Conservation (phyloP, 37 sponge, comb jelly and placozoan genomes). For the Halichondria panicea region DNA sequence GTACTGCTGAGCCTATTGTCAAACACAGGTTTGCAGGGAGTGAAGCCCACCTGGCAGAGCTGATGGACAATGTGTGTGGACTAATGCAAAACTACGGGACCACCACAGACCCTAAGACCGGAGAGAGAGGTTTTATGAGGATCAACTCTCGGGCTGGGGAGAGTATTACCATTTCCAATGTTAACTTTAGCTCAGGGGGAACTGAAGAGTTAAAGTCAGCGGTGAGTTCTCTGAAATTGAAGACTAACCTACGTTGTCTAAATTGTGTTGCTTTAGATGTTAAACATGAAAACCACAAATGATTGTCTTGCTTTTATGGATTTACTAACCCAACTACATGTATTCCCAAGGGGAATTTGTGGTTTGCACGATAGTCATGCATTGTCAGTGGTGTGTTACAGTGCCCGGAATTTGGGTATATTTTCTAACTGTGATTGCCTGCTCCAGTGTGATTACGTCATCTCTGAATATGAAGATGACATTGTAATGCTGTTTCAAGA, state of each 20-base stretch:
- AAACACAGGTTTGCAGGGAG: slow-evolving; percentile 72
- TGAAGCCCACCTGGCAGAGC: slow-evolving; percentile 60
- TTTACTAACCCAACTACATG: too few species aligned
- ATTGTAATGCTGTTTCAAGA: slow-evolving; percentile 48
- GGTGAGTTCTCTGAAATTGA: slow-evolving; percentile 17
- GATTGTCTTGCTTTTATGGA: too few species aligned
- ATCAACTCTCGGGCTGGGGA: slow-evolving; percentile 67
- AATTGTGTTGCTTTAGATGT: too few species aligned
- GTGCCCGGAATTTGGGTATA: too few species aligned
- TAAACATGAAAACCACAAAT: too few species aligned
- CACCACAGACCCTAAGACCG: slow-evolving; percentile 59
- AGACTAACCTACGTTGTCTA: too few species aligned
- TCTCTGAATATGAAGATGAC: slow-evolving; percentile 73
- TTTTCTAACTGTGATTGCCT: not conserved
- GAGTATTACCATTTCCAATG: slow-evolving; percentile 61
- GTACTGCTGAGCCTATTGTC: too few species aligned
- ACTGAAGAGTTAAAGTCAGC: slow-evolving; percentile 47
- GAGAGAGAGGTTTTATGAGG: slow-evolving; percentile 60
- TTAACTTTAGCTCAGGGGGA: slow-evolving; percentile 53
- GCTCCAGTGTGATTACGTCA: slow-evolving; percentile 59
- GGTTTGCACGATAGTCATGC: too few species aligned
- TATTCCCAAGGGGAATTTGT: too few species aligned
- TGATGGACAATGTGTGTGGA: slow-evolving; percentile 65
- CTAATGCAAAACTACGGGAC: slow-evolving; percentile 69
- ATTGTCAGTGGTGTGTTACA: too few species aligned